Percentiles rank a stretch among this genome's conserved stretches.
Conservation (phyloP, 2,888 invertebrate species). For the Pterostichus niger region DNA sequence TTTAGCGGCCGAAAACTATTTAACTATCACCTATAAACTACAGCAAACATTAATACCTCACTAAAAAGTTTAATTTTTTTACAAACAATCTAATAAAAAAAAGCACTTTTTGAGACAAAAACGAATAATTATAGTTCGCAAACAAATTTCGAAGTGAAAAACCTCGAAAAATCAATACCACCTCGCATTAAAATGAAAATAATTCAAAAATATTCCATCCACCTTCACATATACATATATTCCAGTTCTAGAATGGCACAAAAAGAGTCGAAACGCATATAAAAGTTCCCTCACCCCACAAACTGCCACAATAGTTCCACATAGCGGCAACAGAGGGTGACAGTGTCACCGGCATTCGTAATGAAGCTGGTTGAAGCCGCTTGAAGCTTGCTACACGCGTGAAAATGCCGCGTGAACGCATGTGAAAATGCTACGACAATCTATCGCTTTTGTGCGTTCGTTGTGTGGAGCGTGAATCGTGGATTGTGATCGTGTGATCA, state of each 20-base stretch:
- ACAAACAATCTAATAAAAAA: no score
- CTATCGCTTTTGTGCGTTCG: conserved; percentile 18
- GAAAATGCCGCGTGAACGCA: conserved; percentile 18
- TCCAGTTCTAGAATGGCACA: neutral
- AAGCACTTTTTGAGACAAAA: no score
- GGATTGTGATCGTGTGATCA: neutral
- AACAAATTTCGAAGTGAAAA: no score
- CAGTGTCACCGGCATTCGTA: conserved; percentile 1
- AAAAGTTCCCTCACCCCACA: neutral
- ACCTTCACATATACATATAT: neutral
- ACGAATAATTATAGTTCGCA: no score
- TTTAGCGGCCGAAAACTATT: no score
- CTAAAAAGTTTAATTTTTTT: no score
- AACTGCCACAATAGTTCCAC: neutral
- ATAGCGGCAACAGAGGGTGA: neutral
- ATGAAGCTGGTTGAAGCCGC: conserved; percentile 14
- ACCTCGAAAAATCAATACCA: neutral
- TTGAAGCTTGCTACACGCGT: conserved; percentile 3
- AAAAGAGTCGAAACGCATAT: neutral
- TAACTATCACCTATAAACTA: no score
- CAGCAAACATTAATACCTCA: no score
- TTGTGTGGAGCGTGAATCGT: neutral
- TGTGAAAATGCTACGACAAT: conserved; percentile 17
- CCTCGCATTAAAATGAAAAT: neutral
- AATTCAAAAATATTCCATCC: neutral